A percentile compares a stretch with the other conserved stretches of the same genome.
phyloP scores from a whole-genome alignment of 2,113 vertebrate species.

The Drymodes brunneopygia region DNA sequence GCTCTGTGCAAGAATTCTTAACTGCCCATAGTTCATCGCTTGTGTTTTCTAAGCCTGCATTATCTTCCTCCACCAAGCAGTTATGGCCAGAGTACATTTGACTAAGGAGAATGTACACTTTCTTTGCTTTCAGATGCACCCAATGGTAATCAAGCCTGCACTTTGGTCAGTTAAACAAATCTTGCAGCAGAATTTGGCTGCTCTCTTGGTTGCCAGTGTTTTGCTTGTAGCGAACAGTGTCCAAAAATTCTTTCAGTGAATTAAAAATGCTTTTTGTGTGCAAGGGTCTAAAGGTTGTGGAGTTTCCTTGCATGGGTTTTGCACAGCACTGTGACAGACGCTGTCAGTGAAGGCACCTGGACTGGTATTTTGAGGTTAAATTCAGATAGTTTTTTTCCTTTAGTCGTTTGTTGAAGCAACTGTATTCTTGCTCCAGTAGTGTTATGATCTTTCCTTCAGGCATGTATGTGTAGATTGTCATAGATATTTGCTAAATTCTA shows the following conservation, averaged over 20 bases:
- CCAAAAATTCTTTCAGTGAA: not conserved
- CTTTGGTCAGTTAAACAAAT: not conserved
- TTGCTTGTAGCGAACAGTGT: not conserved
- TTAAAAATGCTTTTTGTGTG: not conserved
- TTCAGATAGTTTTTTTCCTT: not conserved
- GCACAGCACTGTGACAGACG: not conserved
- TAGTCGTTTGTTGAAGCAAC: not conserved
- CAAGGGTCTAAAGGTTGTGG: not conserved
- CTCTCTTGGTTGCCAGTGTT: not conserved
- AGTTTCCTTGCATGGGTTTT: not conserved
- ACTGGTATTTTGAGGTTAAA: not conserved
- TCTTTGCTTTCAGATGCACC: not conserved
- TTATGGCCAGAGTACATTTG: not conserved
- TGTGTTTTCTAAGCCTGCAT: not conserved
- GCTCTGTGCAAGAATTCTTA: not conserved
- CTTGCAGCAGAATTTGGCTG: not conserved
- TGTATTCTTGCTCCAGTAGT: not conserved
- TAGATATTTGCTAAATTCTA: not conserved
- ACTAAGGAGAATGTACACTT: not conserved
- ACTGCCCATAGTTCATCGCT: not conserved
- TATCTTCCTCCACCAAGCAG: not conserved
- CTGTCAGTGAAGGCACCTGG: not conserved
- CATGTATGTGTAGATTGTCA: not conserved
- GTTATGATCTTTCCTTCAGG: not conserved
- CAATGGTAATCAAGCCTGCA: not conserved